Conservation (phyloP, 2,888 invertebrate genomes). For the Heteromurus nitidus region DNA sequence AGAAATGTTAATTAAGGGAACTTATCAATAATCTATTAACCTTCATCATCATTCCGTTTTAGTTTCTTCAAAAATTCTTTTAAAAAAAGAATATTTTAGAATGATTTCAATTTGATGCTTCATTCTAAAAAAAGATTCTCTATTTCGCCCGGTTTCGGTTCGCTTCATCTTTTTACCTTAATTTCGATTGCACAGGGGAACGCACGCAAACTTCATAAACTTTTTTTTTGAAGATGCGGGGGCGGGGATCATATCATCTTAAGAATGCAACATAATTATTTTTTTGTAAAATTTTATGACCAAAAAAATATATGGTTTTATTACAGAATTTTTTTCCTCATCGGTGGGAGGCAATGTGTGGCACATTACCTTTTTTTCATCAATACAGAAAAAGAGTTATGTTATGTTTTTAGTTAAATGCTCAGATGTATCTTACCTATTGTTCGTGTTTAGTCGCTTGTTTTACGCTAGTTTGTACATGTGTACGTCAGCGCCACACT, state of each 20-base stretch:
- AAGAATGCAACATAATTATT: neutral
- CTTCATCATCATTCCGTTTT: conserved; percentile 8
- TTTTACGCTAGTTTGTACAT: neutral
- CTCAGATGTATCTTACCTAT: too few relatives aligned
- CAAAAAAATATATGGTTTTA: conserved; percentile 29
- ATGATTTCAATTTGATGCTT: neutral
- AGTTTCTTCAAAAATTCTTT: neutral
- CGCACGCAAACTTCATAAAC: conserved; percentile 27
- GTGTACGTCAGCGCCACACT: neutral
- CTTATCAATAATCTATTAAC: conserved; percentile 16
- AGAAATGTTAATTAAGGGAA: conserved; percentile 4
- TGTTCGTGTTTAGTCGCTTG: too few relatives aligned
- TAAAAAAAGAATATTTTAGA: neutral
- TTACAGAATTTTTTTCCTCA: conserved; percentile 13
- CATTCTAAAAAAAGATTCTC: neutral
- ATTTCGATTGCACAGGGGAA: conserved; percentile 29
- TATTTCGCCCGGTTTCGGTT: conserved; percentile 33
- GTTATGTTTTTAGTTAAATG: too few relatives aligned
- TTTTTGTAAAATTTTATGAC: neutral
- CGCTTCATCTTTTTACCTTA: conserved; percentile 42
- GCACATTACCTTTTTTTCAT: neutral
- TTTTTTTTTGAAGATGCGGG: too few relatives aligned
- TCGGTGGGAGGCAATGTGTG: neutral
- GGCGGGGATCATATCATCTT: too few relatives aligned
- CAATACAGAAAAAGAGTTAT: too few relatives aligned